Conservation (phyloP, 2,797 vertebrate species). For the Sebastes umbrosus region DNA sequence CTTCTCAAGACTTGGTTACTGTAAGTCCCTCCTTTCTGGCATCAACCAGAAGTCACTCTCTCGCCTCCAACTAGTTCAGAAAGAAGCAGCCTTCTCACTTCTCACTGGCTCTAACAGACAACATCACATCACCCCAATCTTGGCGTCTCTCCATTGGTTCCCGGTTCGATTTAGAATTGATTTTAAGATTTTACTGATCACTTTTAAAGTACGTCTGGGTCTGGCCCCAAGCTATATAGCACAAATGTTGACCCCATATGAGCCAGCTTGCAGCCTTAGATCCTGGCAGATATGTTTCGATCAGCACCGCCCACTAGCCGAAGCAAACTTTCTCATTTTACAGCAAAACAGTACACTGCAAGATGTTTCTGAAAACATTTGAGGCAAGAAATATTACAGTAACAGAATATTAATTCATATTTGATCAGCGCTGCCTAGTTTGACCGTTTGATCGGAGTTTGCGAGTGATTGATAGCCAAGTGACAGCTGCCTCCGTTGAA, state of each 20-base stretch:
- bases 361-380: no score
- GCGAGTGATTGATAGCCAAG: no score
- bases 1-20: neutral
- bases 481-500: no score
- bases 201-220: neutral
- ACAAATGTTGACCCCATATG: neutral
- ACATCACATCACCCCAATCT: neutral
- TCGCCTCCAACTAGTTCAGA: neutral
- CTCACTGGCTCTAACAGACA: neutral
- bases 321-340: no score
- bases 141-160: neutral
- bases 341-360: no score
- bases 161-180: neutral
- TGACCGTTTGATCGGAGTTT: no score
- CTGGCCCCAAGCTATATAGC: neutral
- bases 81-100: neutral
- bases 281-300: neutral
- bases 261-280: neutral
- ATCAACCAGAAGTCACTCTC: neutral
- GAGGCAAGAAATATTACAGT: no score
- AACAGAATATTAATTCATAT: no score
- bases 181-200: neutral
- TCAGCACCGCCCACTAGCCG: no score
- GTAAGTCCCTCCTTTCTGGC: neutral
- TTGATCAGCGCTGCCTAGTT: no score